Percentiles rank a stretch among this genome's conserved stretches.
phyloP scores from a whole-genome alignment of 1,140 invertebrate genomes.

The Drosophila virilis region DNA sequence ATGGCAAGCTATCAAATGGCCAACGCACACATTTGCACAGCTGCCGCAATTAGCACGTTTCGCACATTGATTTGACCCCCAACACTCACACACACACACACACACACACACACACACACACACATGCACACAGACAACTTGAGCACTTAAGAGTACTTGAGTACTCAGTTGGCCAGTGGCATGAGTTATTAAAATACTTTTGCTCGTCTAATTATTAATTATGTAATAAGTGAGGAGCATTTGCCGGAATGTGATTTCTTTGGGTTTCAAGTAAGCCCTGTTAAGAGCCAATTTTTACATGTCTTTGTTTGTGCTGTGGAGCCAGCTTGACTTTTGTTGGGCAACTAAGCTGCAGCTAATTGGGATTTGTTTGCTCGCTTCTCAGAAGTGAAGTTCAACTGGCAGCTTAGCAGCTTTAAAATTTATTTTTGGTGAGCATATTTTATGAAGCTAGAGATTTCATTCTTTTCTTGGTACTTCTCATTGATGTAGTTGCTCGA shows the following conservation, averaged over 20 bases:
- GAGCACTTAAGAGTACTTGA: conserved; percentile 35
- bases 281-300: conserved; percentile 12
- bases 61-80: conserved; percentile 72
- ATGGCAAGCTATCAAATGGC: conserved; percentile 79
- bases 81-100: neutral
- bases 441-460: conserved; percentile 1
- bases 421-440: neutral
- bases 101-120: neutral
- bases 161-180: conserved; percentile 11
- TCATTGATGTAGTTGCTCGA: conserved; percentile 23
- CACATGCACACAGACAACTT: neutral
- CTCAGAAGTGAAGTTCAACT: neutral
- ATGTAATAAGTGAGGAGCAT: conserved; percentile 70
- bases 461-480: neutral
- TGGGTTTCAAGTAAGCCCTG: conserved; percentile 13
- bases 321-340: neutral
- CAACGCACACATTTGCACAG: conserved; percentile 76
- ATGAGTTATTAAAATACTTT: conserved; percentile 76
- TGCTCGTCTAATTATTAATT: conserved; percentile 72
- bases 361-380: neutral
- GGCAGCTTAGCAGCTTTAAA: neutral
- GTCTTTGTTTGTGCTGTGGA: neutral
- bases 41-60: conserved; percentile 81
- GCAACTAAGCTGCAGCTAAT: conserved; percentile 1
- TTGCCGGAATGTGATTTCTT: conserved; percentile 27